These are phyloP conservation scores for Slavum lentiscoides DNA, from an alignment of 2,888 invertebrate species.

Conservation along the genomic window DNA sequence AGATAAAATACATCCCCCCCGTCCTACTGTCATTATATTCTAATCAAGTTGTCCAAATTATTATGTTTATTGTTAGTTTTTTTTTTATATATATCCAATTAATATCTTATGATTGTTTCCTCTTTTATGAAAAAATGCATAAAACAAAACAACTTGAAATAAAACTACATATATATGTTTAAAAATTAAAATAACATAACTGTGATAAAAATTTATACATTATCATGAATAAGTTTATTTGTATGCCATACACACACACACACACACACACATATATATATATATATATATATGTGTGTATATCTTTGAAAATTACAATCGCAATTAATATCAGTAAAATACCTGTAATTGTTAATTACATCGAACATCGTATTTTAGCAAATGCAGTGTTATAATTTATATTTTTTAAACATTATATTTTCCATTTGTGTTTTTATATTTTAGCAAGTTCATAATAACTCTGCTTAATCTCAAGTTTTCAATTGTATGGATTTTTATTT, in stretches of 20 bases:
- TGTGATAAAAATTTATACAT: conserved; percentile 49
- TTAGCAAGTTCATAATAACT: conserved; percentile 26
- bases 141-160: conserved; percentile 50
- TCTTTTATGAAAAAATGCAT: conserved; percentile 46
- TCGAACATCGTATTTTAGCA: neutral
- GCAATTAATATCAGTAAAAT: conserved; percentile 1
- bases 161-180: conserved; percentile 35
- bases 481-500: conserved; percentile 36
- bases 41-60: conserved; percentile 49
- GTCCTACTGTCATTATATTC: conserved; percentile 43
- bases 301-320: conserved; percentile 21
- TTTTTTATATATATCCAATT: conserved; percentile 35
- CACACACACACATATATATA: neutral
- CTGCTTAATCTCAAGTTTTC: conserved; percentile 34
- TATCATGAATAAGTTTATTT: conserved; percentile 30
- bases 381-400: conserved; percentile 17
- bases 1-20: conserved; percentile 33
- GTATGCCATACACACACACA: conserved; percentile 21
- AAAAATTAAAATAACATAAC: conserved; percentile 48
- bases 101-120: conserved; percentile 47
- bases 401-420: conserved; percentile 12
- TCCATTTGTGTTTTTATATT: conserved; percentile 32
- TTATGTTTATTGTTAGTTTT: conserved; percentile 49
- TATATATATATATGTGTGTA: neutral
- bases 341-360: conserved; percentile 15